These are phyloP conservation scores for Enoplosus armatus DNA, from an alignment of 2,797 vertebrate genomes.

Conservation along the genomic window DNA sequence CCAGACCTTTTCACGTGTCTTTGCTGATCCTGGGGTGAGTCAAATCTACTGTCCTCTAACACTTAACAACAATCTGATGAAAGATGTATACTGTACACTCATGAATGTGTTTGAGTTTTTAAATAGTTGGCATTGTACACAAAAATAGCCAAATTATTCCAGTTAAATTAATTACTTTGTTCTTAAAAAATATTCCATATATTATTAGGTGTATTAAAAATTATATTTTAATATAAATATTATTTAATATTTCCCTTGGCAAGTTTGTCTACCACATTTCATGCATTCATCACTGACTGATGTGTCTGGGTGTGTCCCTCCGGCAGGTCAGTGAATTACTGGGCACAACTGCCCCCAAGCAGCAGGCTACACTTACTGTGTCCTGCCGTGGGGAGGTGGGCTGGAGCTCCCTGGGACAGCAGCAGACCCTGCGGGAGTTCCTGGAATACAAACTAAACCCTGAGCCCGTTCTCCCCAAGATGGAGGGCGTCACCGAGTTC, in stretches of 20 bases:
- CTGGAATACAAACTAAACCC: conserved; percentile 94
- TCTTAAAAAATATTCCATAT: background rate
- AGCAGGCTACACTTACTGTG: conserved; percentile 93
- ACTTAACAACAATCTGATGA: background rate
- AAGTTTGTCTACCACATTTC: background rate
- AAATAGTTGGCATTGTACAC: background rate
- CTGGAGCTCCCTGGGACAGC: conserved; percentile 92
- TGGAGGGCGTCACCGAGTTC: conserved; percentile 98
- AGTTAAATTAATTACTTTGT: background rate
- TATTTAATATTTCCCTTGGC: no score
- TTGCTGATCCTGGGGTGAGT: conserved; percentile 91
- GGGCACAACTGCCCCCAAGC: conserved; percentile 88
- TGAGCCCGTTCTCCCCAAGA: conserved; percentile 90
- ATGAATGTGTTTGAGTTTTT: background rate
- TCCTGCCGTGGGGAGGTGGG: conserved; percentile 93
- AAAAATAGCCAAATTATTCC: background rate
- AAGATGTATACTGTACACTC: background rate
- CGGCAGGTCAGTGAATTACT: conserved; percentile 90
- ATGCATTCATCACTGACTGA: conserved; percentile 34
- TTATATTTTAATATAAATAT: no score
- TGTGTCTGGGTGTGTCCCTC: conserved; percentile 64
- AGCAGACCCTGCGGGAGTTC: conserved; percentile 84
- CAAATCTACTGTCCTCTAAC: background rate
- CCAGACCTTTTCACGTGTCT: conserved; percentile 89
- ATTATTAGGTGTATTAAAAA: no score